Evolutionary conservation across 1,140 invertebrate genomes (phyloP).

Genomic region (Galleria mellonella): DNA sequence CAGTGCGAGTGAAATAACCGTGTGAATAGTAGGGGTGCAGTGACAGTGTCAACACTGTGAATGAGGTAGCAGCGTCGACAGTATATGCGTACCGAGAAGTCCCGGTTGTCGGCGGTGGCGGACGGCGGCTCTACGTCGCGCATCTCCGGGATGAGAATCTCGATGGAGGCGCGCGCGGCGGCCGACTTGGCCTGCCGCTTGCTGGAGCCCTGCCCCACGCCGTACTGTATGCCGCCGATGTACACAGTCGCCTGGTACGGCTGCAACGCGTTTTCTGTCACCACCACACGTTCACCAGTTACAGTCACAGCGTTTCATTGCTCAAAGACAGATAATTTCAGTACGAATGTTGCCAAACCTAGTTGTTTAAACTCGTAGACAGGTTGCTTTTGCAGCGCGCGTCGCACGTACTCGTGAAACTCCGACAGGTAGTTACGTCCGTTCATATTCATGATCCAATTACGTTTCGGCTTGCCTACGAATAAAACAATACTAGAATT

Average conservation of each 20-base stretch:
- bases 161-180: conserved; percentile 91
- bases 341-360: no score
- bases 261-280: conserved; percentile 90
- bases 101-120: conserved; percentile 49
- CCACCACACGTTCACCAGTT: conserved; percentile 2
- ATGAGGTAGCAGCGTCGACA: no score
- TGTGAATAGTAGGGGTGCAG: no score
- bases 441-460: conserved; percentile 94
- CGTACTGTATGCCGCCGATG: conserved; percentile 94
- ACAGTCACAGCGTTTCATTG: no score
- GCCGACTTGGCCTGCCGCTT: conserved; percentile 97
- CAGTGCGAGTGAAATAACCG: no score
- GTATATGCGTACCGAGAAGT: no score
- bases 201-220: conserved; percentile 92
- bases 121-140: no score
- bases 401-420: conserved; percentile 96
- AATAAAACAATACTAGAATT: no score
- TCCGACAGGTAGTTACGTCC: conserved; percentile 97
- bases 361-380: conserved; percentile 95
- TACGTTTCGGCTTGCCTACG: conserved; percentile 73
- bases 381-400: conserved; percentile 94
- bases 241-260: conserved; percentile 95
- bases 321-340: no score
- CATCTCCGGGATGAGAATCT: conserved; percentile 96
- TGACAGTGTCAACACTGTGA: no score